Base-by-base conservation (phyloP, 2,888 invertebrate species). In the Eupithecia subumbrata region DNA sequence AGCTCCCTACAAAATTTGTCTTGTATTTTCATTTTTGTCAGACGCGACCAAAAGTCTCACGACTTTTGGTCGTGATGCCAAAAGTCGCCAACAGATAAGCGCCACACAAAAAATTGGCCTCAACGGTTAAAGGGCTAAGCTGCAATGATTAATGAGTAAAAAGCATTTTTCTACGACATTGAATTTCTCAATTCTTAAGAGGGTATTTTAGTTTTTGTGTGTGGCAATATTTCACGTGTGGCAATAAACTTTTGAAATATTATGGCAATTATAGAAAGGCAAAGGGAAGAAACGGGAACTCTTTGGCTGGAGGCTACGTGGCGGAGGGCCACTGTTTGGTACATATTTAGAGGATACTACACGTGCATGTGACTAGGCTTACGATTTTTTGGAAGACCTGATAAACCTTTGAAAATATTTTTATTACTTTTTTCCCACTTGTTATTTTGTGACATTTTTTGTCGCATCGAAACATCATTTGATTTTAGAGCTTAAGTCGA, bases 311-410 rank as follows among this genome's bases (percentile, higher is more conserved):
- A 34, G 88, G 94, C 87, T 70, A 82, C 87, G 79, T 82, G 84
- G 89, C 76, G 90, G 91, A 90, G 91, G 93, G 93, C 94, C 94
- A 94, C 94, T 91, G 92, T 93, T 91, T 88, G 87, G 87, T 83
- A 22, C 43, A 11, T 87, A 88, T 90, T 92, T 88, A 88, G 85
- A 85, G 85, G 67, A 77, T 48, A 82, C 79, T 76, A 73, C 56
- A 30, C 34, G 52, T 66, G 71, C 37, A 72, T 66, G 14, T 64
- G 76, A 40, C 67, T 76, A 75, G 3, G 63, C 52, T 72, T 37
- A 37, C n/a, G 14, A 25, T 25, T 14, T 25, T 30, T 63, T 12
- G 14, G 5, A 25, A 14, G 12, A 14, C 7, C 60, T 60, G 25
- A 60, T 25, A 60, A 60, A 3, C 25, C 22, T 14, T 60, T 12